phyloP scores from a whole-genome alignment of 2,113 vertebrate species.

The Aramus guarauna region DNA sequence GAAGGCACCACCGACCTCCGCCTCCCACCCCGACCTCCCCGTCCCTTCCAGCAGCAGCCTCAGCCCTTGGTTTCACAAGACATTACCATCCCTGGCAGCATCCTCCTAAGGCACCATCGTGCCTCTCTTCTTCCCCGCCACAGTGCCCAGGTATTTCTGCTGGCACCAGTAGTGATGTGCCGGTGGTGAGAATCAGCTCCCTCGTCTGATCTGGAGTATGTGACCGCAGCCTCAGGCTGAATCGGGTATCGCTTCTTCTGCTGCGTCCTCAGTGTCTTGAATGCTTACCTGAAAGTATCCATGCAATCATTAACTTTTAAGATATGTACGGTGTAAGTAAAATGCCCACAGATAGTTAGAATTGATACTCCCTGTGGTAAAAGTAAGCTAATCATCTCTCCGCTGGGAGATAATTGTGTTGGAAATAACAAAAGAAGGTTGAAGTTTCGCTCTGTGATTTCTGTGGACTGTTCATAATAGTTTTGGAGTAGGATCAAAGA shows the following conservation, averaged over 20 bases:
- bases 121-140: neutral
- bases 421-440: neutral
- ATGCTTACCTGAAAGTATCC: neutral
- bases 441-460: neutral
- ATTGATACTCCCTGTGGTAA: neutral
- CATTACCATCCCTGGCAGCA: neutral
- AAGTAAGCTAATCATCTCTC: neutral
- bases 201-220: neutral
- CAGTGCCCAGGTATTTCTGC: neutral
- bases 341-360: neutral
- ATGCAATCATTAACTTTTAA: neutral
- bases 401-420: neutral
- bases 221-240: neutral
- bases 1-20: neutral
- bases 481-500: neutral
- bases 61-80: neutral
- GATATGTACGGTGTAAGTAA: neutral
- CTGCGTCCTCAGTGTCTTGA: neutral
- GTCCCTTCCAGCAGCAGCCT: neutral
- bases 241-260: neutral
- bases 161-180: neutral
- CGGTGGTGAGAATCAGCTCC: neutral
- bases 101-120: neutral
- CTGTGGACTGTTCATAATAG: neutral
- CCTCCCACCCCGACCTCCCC: neutral